Evolutionary conservation across 2,888 invertebrate genomes (phyloP), one percentile per base, ranked within the genome.

Genomic region (Rambutsinella grinnellia): DNA sequence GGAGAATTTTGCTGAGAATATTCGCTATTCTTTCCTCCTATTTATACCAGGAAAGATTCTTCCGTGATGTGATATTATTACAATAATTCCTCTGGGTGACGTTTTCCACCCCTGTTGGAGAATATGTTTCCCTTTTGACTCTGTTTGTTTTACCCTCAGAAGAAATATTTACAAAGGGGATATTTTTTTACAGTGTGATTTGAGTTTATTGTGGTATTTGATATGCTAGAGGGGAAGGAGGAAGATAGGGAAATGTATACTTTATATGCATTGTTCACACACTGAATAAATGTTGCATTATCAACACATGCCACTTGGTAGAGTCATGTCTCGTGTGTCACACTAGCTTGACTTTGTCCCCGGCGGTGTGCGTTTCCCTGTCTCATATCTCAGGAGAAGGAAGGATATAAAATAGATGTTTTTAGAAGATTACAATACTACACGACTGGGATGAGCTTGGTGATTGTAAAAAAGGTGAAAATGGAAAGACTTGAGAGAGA

Each of bases 251-350:
- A 3, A 5, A 8, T 51, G 51, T 17, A 17, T 8, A 51, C 17
- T n/a, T 13, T 6, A 51, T 51, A 17, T 51, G 51, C 8, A 5
- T n/a, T 8, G n/a, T 21, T 2, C 53, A n/a, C n/a, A n/a, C n/a
- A n/a, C n/a, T n/a, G n/a, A 2, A 53, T 21, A 53, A 53, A 53
- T 13, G n/a, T 28, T 23, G 51, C 53, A 70, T 70, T 44, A 62
- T 56, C 56, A 70, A 63, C 62, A 70, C 70, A 62, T 70, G 70
- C 49, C 57, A 49, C 70, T 47, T 70, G 15, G 70, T 56, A 51
- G n/a, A n/a, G n/a, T n/a, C n/a, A n/a, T n/a, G n/a, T n/a, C n/a
- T n/a, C n/a, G n/a, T n/a, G n/a, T n/a, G n/a, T n/a, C n/a, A n/a
- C n/a, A n/a, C n/a, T n/a, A n/a, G n/a, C n/a, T n/a, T n/a, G n/a